Conservation (phyloP, 2,888 invertebrate species). For the Xanthorhoe spadicearia region DNA sequence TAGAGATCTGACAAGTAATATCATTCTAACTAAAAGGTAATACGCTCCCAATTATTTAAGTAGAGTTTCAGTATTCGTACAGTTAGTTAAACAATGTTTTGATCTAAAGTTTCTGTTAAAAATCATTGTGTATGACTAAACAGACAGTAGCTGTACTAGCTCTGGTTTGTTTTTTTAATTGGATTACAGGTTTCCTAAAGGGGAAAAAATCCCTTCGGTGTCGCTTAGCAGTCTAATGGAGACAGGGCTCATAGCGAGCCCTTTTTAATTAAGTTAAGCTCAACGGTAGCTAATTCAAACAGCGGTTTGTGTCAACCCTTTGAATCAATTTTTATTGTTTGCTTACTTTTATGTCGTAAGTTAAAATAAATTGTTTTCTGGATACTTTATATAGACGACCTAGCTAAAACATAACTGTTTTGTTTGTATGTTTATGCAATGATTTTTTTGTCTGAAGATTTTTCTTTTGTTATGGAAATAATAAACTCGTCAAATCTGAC, state of each 20-base stretch:
- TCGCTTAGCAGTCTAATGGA: slow-evolving; percentile 56
- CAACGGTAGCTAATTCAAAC: slow-evolving; percentile 47
- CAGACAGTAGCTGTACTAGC: slow-evolving; percentile 6
- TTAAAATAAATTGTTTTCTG: slow-evolving; percentile 2
- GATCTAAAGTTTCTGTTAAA: neutral
- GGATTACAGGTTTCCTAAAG: slow-evolving; percentile 55
- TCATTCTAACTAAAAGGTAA: too few species aligned
- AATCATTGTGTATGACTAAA: neutral
- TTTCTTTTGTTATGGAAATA: too few species aligned
- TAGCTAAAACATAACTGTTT: too few species aligned
- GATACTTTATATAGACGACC: neutral
- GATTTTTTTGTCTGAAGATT: too few species aligned
- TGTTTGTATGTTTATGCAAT: too few species aligned
- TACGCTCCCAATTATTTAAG: too few species aligned
- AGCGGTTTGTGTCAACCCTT: slow-evolving; percentile 33
- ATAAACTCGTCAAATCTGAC: too few species aligned
- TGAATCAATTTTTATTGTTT: slow-evolving; percentile 39
- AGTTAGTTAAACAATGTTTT: neutral
- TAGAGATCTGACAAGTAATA: too few species aligned
- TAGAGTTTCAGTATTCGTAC: too few species aligned
- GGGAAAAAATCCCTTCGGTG: slow-evolving; percentile 52
- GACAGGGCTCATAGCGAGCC: slow-evolving; percentile 55
- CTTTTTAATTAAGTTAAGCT: slow-evolving; percentile 62
- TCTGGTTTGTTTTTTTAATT: slow-evolving; percentile 51
- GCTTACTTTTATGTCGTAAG: neutral